Conservation (phyloP, 2,113 vertebrate species). For the Eurypyga helias region DNA sequence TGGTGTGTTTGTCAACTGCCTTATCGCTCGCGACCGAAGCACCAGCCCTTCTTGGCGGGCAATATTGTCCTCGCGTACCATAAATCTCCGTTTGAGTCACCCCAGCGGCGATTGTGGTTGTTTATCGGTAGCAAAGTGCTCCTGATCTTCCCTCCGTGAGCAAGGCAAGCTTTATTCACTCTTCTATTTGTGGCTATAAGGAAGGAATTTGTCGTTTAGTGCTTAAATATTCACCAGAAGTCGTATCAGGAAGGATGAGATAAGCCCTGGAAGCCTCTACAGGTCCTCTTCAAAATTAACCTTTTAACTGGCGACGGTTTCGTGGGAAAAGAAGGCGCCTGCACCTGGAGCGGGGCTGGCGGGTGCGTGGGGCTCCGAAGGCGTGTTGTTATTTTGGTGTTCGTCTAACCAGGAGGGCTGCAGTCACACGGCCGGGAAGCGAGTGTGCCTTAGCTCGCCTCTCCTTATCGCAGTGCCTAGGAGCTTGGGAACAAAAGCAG, state of each 20-base stretch:
- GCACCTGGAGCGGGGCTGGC: background rate
- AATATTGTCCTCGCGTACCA: fast-evolving
- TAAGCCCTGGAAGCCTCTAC: background rate
- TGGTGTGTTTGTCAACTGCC: background rate
- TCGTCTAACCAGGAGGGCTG: background rate
- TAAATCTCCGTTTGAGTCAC: background rate
- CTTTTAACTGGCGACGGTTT: background rate
- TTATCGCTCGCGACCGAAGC: fast-evolving
- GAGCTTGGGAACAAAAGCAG: constrained; percentile 63
- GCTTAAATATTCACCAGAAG: constrained; percentile 37
- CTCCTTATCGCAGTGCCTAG: constrained; percentile 28
- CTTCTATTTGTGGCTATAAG: background rate
- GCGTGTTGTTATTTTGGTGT: background rate
- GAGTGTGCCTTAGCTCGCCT: background rate
- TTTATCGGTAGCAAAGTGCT: background rate
- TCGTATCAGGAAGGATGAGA: background rate
- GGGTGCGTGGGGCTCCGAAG: fast-evolving
- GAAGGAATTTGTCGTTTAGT: background rate
- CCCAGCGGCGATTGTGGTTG: fast-evolving
- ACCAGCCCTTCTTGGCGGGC: background rate
- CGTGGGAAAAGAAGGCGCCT: fast-evolving
- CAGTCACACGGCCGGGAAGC: background rate
- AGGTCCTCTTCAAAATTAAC: background rate
- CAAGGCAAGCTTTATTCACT: background rate
- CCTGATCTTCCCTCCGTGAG: background rate